Base-by-base conservation (phyloP, 2,888 invertebrate genomes). In the Petrophora chlorosata region DNA sequence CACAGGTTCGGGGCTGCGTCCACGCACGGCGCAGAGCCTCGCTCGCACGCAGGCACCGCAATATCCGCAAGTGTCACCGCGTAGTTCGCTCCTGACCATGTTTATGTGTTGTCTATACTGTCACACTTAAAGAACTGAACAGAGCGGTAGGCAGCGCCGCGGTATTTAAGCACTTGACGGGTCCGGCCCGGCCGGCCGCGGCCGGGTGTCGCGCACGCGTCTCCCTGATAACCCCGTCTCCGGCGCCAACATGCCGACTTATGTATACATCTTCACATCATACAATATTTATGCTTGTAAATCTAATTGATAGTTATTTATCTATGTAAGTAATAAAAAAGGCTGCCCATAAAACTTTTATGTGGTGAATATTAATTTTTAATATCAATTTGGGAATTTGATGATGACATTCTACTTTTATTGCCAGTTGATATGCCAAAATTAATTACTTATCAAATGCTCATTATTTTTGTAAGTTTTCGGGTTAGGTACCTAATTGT, bases 1-100 rank as follows among this genome's bases (percentile, higher is more conserved):
- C 51, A 85, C 53, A 3, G 80, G 81, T 48, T 89, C 90, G 1
- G 90, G 85, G 46, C 67, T 78, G 22, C 91, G 74, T 2, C 91
- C 91, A 13, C 88, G 78, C 15, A 87, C 89, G 4, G 74, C 80
- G 63, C 79, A 74, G 28, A 90, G 61, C 10, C 90, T 79, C 52
- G 81, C 67, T 9, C 89, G 87, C 35, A 91, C 84, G 63, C 91
- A 91, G 26, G 88, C 82, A 61, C 73, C 78, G 71, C 91, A 91
- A 53, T 90, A 90, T 13, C 91, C 91, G 72, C 91, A 91, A 53
- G 73, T 82, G 44, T 87, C 84, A 58, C 76, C 80, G 39, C 76
- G 78, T 29, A 82, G 64, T 63, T 64, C 65, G 72, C 75, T 84
- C 56, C 73, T 73, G 57, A 86, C 84, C 88, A 88, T 89, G 62